These are phyloP conservation scores for Seira ritae DNA, from an alignment of 2,888 invertebrate species.

Conservation along the genomic window DNA sequence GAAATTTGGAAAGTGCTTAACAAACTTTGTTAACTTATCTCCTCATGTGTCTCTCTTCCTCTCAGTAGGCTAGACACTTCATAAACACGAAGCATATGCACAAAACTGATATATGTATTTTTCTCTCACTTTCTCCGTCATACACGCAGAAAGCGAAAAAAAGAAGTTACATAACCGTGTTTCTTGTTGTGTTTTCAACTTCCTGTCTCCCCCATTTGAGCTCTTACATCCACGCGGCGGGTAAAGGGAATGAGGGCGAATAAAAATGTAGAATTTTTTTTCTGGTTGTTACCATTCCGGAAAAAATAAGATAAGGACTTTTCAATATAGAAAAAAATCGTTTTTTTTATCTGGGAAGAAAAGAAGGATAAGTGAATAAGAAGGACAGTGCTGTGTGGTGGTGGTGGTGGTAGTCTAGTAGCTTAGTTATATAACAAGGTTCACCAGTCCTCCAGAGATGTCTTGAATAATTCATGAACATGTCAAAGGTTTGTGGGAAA, in stretches of 20 bases:
- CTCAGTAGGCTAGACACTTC: not conserved
- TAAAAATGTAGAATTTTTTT: not conserved
- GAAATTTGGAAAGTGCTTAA: constrained; percentile 26
- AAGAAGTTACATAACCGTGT: constrained; percentile 4
- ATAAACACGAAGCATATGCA: not conserved
- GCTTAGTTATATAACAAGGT: constrained; percentile 50
- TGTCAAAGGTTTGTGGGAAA: constrained; percentile 69
- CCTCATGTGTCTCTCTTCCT: not conserved
- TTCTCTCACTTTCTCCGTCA: not conserved
- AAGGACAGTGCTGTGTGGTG: too few relatives aligned
- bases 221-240: too few relatives aligned
- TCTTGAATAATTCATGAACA: constrained; percentile 71
- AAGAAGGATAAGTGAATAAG: constrained; percentile 24
- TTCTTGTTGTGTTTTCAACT: not conserved
- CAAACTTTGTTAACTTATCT: constrained; percentile 36
- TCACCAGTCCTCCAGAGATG: constrained; percentile 61
- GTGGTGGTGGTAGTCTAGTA: constrained; percentile 22
- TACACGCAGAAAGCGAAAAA: not conserved
- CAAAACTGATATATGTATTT: not conserved
- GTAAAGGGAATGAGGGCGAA: too few relatives aligned
- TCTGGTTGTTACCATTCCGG: not conserved
- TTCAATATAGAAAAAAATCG: constrained; percentile 46
- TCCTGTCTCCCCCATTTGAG: not conserved
- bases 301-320: constrained; percentile 46
- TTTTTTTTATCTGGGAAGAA: constrained; percentile 28